Evolutionary conservation across 2,797 vertebrate species (phyloP).

Genomic region (Pteropus rufus): DNA sequence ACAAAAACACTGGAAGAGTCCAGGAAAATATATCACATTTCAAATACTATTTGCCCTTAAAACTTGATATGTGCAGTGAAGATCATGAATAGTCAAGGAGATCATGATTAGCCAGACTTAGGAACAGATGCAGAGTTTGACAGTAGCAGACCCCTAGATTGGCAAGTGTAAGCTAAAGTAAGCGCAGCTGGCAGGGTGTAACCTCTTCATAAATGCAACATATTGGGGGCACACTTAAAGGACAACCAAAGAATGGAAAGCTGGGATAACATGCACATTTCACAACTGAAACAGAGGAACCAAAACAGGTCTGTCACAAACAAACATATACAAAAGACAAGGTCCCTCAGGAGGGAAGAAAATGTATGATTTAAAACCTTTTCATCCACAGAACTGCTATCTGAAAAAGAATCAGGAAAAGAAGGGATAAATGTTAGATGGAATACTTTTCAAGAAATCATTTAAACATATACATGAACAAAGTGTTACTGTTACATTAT

Average conservation of each 20-base stretch:
- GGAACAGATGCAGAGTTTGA: slow-evolving; percentile 71
- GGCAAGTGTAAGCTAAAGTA: slow-evolving; percentile 70
- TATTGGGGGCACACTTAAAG: slow-evolving; percentile 75
- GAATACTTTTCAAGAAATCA: slow-evolving; percentile 63
- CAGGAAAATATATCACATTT: slow-evolving; percentile 54
- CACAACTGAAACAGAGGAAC: slow-evolving; percentile 82
- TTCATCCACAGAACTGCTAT: slow-evolving; percentile 95
- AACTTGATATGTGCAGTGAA: slow-evolving; percentile 35
- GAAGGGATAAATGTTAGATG: slow-evolving; percentile 87
- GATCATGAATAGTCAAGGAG: slow-evolving; percentile 43
- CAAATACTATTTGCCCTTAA: slow-evolving; percentile 66
- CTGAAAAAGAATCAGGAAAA: slow-evolving; percentile 92
- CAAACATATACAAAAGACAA: slow-evolving; percentile 83
- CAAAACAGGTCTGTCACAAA: slow-evolving; percentile 82
- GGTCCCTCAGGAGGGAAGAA: slow-evolving; percentile 78
- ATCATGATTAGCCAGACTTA: slow-evolving; percentile 62
- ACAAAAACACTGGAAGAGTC: slow-evolving; percentile 79
- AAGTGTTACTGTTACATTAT: slow-evolving; percentile 33
- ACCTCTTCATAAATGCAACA: slow-evolving; percentile 78
- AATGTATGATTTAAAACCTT: slow-evolving; percentile 93
- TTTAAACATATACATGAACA: slow-evolving; percentile 52
- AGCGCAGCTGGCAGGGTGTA: slow-evolving; percentile 75
- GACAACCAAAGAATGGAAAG: slow-evolving; percentile 83
- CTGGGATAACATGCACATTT: slow-evolving; percentile 85
- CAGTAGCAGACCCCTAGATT: slow-evolving; percentile 80